phyloP scores from a whole-genome alignment of 2,888 invertebrate genomes.

The Willowsia nigromaculata region DNA sequence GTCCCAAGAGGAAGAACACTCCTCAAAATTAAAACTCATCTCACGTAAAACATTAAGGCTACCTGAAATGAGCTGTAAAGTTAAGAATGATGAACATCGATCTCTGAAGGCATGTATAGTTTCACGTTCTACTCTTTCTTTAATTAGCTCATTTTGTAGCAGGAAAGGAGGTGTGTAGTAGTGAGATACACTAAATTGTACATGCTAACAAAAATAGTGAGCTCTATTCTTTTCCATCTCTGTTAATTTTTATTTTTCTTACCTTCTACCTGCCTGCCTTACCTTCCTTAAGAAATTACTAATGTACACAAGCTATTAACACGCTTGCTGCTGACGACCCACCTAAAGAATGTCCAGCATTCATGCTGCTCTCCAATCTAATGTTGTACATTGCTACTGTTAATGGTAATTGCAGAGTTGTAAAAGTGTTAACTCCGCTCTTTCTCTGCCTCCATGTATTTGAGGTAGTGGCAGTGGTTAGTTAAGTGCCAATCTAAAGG shows the following conservation, averaged over 20 bases:
- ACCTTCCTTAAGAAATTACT: conserved; percentile 53
- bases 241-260: conserved; percentile 43
- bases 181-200: not conserved
- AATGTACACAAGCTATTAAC: conserved; percentile 63
- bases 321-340: conserved; percentile 24
- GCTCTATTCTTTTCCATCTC: conserved; percentile 15
- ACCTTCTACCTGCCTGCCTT: conserved; percentile 11
- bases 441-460: not conserved
- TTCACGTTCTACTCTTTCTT: conserved; percentile 58
- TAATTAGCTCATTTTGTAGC: conserved; percentile 69
- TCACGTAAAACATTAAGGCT: conserved; percentile 75
- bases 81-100: conserved; percentile 74
- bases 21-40: conserved; percentile 70
- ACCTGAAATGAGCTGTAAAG: conserved; percentile 75
- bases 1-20: conserved; percentile 12
- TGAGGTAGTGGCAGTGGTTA: not conserved
- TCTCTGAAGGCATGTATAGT: conserved; percentile 42
- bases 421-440: conserved; percentile 52
- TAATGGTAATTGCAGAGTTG: conserved; percentile 70
- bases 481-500: not conserved
- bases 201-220: not conserved
- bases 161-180: not conserved
- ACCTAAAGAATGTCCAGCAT: conserved; percentile 59
- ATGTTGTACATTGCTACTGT: conserved; percentile 55
- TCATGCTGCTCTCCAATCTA: conserved; percentile 44